A percentile compares a stretch with the other conserved stretches of the same genome.
Evolutionary conservation across 92 coral and sea anemone genomes (phyloP).

Genomic region (Heteractis magnifica): DNA sequence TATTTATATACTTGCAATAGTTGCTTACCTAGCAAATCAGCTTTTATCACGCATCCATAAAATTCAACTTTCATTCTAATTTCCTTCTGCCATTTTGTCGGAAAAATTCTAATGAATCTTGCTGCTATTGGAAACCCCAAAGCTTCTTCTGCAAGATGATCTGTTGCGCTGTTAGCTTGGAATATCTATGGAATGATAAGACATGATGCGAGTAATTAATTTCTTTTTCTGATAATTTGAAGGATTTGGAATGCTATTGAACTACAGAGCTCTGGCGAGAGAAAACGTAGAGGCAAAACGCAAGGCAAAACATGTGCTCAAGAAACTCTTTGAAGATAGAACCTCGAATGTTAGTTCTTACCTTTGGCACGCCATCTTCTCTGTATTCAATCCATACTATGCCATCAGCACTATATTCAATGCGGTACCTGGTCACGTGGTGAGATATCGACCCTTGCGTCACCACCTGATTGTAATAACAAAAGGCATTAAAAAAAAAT

Average conservation of each 20-base stretch:
- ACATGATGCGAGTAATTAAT: too few species aligned
- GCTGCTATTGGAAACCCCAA: neutral
- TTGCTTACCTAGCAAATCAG: neutral
- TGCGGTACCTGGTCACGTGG: neutral
- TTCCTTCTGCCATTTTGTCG: neutral
- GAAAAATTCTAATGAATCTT: neutral
- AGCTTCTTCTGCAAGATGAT: neutral
- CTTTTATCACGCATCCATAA: neutral
- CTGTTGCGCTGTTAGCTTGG: neutral
- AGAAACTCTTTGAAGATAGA: neutral
- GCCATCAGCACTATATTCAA: neutral
- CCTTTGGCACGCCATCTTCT: neutral
- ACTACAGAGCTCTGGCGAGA: too few species aligned
- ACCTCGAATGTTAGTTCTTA: neutral
- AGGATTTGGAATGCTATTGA: too few species aligned
- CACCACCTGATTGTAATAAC: neutral
- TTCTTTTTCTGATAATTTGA: neutral
- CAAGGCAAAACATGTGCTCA: too few species aligned
- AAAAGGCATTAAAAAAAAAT: neutral
- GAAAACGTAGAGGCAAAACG: too few species aligned
- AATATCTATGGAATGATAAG: neutral
- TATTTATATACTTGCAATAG: neutral
- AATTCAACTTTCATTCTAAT: neutral
- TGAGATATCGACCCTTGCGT: neutral
- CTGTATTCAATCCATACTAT: slow-evolving; percentile 4